Conservation (phyloP, 2,797 vertebrate genomes). For the Malurus splendens region DNA sequence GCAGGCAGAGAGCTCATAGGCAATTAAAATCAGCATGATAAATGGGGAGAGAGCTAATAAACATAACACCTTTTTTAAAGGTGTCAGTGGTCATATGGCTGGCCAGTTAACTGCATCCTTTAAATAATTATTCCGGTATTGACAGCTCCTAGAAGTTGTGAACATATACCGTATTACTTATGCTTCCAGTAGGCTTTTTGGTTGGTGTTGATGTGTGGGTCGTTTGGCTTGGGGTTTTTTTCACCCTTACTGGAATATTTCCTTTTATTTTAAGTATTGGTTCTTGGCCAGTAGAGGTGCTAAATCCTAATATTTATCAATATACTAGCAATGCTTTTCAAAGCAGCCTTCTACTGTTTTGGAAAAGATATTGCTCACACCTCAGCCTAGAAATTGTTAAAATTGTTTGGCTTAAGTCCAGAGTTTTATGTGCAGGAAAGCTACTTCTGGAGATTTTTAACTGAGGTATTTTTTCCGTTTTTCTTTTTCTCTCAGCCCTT, state of each 20-base stretch:
- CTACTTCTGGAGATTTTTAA: background rate
- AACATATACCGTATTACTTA: background rate
- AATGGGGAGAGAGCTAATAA: background rate
- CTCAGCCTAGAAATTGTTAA: background rate
- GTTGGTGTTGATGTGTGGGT: background rate
- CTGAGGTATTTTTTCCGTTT: background rate
- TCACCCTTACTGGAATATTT: background rate
- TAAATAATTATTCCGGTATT: background rate
- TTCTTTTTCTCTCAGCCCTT: background rate
- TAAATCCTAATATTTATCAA: constrained; percentile 17
- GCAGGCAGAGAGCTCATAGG: background rate
- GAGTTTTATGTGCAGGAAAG: background rate
- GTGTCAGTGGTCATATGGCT: background rate
- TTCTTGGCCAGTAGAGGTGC: background rate
- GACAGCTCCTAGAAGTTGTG: background rate
- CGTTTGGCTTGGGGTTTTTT: background rate
- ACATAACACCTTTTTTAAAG: background rate
- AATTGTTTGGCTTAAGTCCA: background rate
- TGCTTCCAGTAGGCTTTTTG: background rate
- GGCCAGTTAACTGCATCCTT: background rate
- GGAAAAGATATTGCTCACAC: background rate
- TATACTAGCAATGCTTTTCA: background rate
- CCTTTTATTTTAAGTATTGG: background rate
- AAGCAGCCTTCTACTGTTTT: background rate
- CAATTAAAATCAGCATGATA: background rate